phyloP scores from a whole-genome alignment of 2,113 vertebrate genomes.

The Gobio gobio region DNA sequence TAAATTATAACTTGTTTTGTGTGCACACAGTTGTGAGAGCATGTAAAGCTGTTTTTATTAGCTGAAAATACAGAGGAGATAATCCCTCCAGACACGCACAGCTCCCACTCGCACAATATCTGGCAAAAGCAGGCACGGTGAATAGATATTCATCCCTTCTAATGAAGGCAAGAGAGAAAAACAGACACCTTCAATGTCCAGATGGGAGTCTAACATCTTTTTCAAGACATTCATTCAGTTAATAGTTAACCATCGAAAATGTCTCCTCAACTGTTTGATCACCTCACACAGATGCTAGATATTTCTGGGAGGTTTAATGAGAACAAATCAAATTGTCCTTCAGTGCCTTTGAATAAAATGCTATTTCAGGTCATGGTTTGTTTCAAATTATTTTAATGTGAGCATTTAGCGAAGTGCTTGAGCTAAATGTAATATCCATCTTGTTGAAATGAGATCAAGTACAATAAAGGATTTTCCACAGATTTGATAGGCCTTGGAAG shows the following conservation, averaged over 20 bases:
- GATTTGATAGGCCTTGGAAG: neutral
- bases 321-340: conserved; percentile 18
- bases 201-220: conserved; percentile 2
- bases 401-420: neutral
- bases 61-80: conserved; percentile 22
- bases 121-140: conserved; percentile 13
- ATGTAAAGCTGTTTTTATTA: conserved; percentile 33
- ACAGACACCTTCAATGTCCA: conserved; percentile 21
- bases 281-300: neutral
- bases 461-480: neutral
- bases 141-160: conserved; percentile 9
- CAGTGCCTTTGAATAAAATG: conserved; percentile 10
- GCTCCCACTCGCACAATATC: conserved; percentile 14
- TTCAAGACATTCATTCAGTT: conserved; percentile 14
- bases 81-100: conserved; percentile 5
- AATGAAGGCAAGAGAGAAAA: conserved; percentile 20
- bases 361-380: conserved; percentile 23
- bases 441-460: neutral
- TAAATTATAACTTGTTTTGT: conserved; percentile 28
- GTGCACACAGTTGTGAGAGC: neutral
- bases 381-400: conserved; percentile 15
- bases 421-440: conserved; percentile 1
- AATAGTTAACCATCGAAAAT: neutral
- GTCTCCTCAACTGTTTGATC: conserved; percentile 5
- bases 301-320: conserved; percentile 18